These are phyloP conservation scores for Andrena bicolor DNA, from an alignment of 2,888 invertebrate genomes.

Conservation along the genomic window DNA sequence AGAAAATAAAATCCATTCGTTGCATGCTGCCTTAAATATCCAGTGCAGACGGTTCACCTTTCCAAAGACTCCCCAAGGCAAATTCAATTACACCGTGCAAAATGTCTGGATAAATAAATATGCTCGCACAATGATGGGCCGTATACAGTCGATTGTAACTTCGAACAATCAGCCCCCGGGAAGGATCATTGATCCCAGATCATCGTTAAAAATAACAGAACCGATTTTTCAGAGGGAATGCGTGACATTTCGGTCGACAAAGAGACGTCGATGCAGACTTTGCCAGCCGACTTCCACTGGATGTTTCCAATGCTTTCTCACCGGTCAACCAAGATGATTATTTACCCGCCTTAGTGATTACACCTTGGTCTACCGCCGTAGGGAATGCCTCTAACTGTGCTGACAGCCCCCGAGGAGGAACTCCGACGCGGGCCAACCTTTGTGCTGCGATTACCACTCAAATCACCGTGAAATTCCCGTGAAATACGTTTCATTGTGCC, in stretches of 20 bases:
- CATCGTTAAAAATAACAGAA: conserved; percentile 73
- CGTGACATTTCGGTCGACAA: conserved; percentile 73
- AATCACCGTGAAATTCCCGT: conserved; percentile 83
- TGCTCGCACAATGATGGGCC: not conserved
- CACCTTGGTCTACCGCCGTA: conserved; percentile 69
- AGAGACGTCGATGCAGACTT: conserved; percentile 49
- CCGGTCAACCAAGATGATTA: conserved; percentile 71
- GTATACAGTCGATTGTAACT: conserved; percentile 3
- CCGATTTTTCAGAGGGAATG: conserved; percentile 55
- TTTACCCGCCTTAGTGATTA: conserved; percentile 77
- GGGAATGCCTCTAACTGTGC: conserved; percentile 62
- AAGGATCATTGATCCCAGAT: conserved; percentile 63
- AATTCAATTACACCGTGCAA: conserved; percentile 29
- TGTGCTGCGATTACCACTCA: conserved; percentile 82
- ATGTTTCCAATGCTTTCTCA: conserved; percentile 51
- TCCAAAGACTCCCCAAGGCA: not conserved
- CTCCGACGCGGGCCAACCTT: conserved; percentile 71
- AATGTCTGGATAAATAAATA: conserved; percentile 29
- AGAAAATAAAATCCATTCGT: too few relatives aligned
- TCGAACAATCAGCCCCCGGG: conserved; percentile 9
- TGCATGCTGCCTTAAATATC: too few relatives aligned
- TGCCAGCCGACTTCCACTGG: conserved; percentile 35
- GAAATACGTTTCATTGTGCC: conserved; percentile 78
- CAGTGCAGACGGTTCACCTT: not conserved
- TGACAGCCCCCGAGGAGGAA: conserved; percentile 67